Evolutionary conservation across 2,113 vertebrate genomes (phyloP), one percentile per base, ranked within the genome.

Genomic region (Podarcis muralis): DNA sequence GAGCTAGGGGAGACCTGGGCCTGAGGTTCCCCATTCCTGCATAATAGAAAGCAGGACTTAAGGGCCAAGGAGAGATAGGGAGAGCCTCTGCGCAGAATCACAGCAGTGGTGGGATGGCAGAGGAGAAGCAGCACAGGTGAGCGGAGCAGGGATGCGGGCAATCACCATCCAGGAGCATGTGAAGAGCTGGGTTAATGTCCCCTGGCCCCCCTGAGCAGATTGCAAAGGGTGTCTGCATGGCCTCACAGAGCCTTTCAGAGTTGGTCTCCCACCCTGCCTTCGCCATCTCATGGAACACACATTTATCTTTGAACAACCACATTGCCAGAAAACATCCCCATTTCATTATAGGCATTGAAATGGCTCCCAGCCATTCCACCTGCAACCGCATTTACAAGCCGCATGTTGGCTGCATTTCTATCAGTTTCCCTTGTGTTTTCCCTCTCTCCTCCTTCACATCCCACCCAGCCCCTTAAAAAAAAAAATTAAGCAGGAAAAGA

Each of bases 401-500:
- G 62, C 6, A 12, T 32, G n/a, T 9, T 25, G 30, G 69, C 11
- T 69, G 40, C 57, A 78, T 92, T 91, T 89, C 83, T 57, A 84
- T 91, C 84, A 32, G 74, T 84, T 57, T 79, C 88, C 68, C 82
- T 88, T 53, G 75, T 85, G 79, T 90, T 59, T 89, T 91, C 83
- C 90, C 68, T 88, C 85, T 94, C 87, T 94, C 95, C 78, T 48
- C 43, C 68, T 6, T 12, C 1, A 53, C 48, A 53, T 53, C 30
- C 30, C 80, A 20, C 6, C 27, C n/a, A 5, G 18, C 1, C 27
- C 66, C 43, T 68, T 12, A n/a, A 22, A 11, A 80, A 81, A 59
- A 57, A 62, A 65, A 81, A 80, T n/a, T 43, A 66, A 95, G 95
- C 96, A 96, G 94, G 94, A 96, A 96, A 92, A 96, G 94, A 96